phyloP scores from a whole-genome alignment of 2,797 vertebrate species.

The Crypturellus tataupa region DNA sequence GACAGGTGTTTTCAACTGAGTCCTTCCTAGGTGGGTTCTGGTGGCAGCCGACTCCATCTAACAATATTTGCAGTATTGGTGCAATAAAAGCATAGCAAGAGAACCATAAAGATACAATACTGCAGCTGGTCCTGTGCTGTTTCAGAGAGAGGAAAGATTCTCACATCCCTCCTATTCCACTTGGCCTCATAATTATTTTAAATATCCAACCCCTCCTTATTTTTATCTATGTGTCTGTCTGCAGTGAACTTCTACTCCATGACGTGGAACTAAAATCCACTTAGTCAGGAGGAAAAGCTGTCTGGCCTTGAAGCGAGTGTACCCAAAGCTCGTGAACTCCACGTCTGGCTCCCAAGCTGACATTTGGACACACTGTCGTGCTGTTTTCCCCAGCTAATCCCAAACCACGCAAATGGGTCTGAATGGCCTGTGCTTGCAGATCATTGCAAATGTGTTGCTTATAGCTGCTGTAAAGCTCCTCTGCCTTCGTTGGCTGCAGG shows the following conservation, averaged over 20 bases:
- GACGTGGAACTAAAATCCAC: not conserved
- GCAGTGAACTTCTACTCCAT: not conserved
- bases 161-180: not conserved
- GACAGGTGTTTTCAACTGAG: not conserved
- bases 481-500: not conserved
- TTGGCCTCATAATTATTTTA: not conserved
- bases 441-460: not conserved
- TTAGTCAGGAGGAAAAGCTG: not conserved
- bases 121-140: not conserved
- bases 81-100: not conserved
- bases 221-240: not conserved
- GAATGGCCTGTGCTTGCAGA: fast-evolving
- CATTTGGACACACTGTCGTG: fast-evolving
- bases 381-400: not conserved
- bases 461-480: not conserved
- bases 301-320: not conserved
- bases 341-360: not conserved
- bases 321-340: not conserved
- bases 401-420: not conserved
- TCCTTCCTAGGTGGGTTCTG: not conserved
- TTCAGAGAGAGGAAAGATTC: not conserved
- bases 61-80: not conserved
- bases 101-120: not conserved
- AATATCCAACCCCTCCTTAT: not conserved
- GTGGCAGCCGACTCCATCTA: not conserved